A percentile compares a stretch with the other conserved stretches of the same genome.
Evolutionary conservation across 2,888 invertebrate genomes (phyloP).

Genomic region (Arge pagana): DNA sequence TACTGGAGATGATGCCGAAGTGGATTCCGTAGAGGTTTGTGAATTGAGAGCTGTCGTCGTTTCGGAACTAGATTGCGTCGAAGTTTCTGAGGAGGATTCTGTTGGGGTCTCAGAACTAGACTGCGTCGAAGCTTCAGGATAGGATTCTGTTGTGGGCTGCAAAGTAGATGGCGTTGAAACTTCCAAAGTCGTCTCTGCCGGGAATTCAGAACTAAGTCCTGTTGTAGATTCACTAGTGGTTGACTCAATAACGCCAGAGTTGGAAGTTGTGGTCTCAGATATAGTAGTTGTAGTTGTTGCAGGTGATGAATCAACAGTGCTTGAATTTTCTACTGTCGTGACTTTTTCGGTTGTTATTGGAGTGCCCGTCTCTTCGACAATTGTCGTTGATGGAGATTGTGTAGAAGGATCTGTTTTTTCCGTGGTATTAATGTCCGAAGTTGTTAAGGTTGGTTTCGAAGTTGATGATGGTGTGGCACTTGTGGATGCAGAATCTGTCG

Average conservation of each 20-base stretch:
- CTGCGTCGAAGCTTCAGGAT: neutral
- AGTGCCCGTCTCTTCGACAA: too few relatives aligned
- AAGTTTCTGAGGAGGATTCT: neutral
- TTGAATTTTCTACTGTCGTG: too few relatives aligned
- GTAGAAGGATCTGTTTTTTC: too few relatives aligned
- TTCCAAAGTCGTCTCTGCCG: neutral
- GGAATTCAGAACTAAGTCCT: neutral
- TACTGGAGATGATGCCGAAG: constrained; percentile 17
- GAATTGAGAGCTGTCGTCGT: constrained; percentile 13
- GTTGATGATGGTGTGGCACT: constrained; percentile 9
- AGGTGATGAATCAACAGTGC: too few relatives aligned
- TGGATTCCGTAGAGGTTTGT: constrained; percentile 26
- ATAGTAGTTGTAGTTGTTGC: constrained; percentile 6
- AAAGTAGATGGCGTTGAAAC: neutral
- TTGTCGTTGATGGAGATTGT: constrained; percentile 4
- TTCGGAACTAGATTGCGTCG: constrained; percentile 1
- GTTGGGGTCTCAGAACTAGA: constrained; percentile 1
- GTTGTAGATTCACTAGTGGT: neutral
- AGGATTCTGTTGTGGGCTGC: neutral
- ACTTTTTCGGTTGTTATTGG: too few relatives aligned
- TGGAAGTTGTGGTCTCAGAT: constrained; percentile 18
- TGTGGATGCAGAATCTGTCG: constrained; percentile 5
- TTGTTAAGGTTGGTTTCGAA: too few relatives aligned
- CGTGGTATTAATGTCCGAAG: too few relatives aligned
- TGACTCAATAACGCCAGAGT: constrained; percentile 12